These are phyloP conservation scores for Anoplophora glabripennis DNA, from an alignment of 1,140 invertebrate species.

Conservation along the genomic window DNA sequence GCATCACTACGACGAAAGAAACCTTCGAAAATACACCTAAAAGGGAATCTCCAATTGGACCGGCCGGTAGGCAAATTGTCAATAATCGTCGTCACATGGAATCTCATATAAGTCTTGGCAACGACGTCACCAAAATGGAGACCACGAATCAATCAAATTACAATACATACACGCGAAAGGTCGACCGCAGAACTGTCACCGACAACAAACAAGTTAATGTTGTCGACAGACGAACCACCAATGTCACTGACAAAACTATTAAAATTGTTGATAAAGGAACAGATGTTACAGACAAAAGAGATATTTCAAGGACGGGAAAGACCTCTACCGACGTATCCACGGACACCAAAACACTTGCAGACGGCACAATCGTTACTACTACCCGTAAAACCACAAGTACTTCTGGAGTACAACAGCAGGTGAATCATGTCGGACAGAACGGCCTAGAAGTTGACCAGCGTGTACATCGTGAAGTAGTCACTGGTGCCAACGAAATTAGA, in stretches of 20 bases:
- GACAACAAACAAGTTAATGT: conserved; percentile 17
- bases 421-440: conserved; percentile 12
- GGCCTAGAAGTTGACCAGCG: conserved; percentile 16
- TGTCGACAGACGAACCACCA: conserved; percentile 14
- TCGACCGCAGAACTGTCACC: conserved; percentile 39
- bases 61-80: conserved; percentile 27
- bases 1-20: conserved; percentile 52
- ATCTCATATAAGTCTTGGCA: conserved; percentile 62
- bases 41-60: conserved; percentile 39
- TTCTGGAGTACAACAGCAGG: conserved; percentile 23
- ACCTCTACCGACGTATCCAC: conserved; percentile 37
- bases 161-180: conserved; percentile 57
- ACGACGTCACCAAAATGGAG: conserved; percentile 53
- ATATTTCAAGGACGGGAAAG: conserved; percentile 35
- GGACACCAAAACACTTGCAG: conserved; percentile 52
- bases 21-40: conserved; percentile 52
- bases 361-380: conserved; percentile 55
- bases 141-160: conserved; percentile 62
- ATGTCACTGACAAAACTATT: conserved; percentile 25
- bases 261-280: conserved; percentile 15
- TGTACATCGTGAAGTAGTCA: conserved; percentile 2
- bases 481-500: conserved; percentile 25
- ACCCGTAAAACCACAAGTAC: conserved; percentile 53
- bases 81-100: conserved; percentile 59
- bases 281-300: conserved; percentile 15